These are phyloP conservation scores for Xiphorhynchus elegans DNA, from an alignment of 2,113 vertebrate genomes.

Conservation along the genomic window DNA sequence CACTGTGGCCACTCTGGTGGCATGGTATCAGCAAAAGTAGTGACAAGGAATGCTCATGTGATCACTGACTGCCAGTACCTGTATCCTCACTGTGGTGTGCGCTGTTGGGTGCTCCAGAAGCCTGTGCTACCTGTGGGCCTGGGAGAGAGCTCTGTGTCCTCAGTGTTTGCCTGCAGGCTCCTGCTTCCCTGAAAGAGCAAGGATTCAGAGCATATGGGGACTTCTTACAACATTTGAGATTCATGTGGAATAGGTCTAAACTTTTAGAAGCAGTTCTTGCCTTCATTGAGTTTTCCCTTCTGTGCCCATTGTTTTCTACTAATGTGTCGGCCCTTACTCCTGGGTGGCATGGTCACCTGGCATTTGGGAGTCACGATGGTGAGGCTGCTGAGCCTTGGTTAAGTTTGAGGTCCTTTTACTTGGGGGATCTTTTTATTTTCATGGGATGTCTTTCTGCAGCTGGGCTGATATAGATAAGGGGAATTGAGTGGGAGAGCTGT, in stretches of 20 bases:
- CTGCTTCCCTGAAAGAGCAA: background rate
- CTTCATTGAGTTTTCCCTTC: background rate
- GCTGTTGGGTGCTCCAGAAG: background rate
- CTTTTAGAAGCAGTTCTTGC: background rate
- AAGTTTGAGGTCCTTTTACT: background rate
- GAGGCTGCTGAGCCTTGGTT: background rate
- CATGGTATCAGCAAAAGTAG: background rate
- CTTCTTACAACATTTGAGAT: background rate
- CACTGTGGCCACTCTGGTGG: background rate
- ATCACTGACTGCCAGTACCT: background rate
- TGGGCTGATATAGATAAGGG: background rate
- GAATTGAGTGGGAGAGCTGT: background rate
- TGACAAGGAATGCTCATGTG: background rate
- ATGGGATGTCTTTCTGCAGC: background rate
- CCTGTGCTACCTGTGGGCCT: background rate
- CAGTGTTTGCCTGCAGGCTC: background rate
- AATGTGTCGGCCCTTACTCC: background rate
- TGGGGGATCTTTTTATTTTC: background rate
- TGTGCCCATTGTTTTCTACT: background rate
- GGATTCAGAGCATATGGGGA: background rate
- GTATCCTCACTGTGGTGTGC: background rate
- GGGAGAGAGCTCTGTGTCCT: background rate
- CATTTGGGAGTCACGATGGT: background rate
- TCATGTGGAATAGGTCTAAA: fast-evolving
- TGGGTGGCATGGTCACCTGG: background rate